These are phyloP conservation scores for Scaptomyza hsui DNA, from an alignment of 1,140 invertebrate genomes.

Conservation along the genomic window DNA sequence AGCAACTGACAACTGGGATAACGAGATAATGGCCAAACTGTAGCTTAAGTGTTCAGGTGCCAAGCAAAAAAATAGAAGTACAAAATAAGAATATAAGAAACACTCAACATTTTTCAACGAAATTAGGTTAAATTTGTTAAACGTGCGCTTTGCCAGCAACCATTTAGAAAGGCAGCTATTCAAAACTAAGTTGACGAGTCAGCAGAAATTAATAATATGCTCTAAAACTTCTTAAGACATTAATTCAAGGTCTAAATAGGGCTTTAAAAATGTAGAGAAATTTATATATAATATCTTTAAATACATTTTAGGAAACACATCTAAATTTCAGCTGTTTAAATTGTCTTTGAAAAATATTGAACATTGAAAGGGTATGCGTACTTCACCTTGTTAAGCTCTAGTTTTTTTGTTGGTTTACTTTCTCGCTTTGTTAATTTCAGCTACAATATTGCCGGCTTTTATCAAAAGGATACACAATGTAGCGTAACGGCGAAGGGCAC, in stretches of 20 bases:
- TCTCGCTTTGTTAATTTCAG: slow-evolving; percentile 30
- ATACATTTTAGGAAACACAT: too few relatives aligned
- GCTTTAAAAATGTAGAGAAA: neutral
- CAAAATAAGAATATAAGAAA: neutral
- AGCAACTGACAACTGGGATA: slow-evolving; percentile 77
- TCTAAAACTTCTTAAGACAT: neutral
- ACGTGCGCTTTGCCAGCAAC: slow-evolving; percentile 14
- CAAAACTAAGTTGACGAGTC: neutral
- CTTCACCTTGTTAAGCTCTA: neutral
- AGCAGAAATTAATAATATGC: slow-evolving; percentile 3
- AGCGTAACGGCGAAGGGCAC: slow-evolving; percentile 23
- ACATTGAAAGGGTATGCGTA: neutral
- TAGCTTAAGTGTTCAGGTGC: slow-evolving; percentile 6
- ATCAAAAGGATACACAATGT: slow-evolving; percentile 58
- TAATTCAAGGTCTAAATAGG: too few relatives aligned
- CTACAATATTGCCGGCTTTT: slow-evolving; percentile 59
- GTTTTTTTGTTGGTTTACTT: neutral
- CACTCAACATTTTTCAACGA: slow-evolving; percentile 29
- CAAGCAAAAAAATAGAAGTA: neutral
- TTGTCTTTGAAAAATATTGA: too few relatives aligned
- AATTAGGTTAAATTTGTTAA: slow-evolving; percentile 52
- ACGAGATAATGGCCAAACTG: slow-evolving; percentile 64
- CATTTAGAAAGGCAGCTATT: slow-evolving; percentile 15
- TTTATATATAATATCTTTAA: too few relatives aligned
- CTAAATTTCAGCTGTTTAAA: too few relatives aligned